Evolutionary conservation across 2,113 vertebrate species (phyloP).

Genomic region (Pogona vitticeps): DNA sequence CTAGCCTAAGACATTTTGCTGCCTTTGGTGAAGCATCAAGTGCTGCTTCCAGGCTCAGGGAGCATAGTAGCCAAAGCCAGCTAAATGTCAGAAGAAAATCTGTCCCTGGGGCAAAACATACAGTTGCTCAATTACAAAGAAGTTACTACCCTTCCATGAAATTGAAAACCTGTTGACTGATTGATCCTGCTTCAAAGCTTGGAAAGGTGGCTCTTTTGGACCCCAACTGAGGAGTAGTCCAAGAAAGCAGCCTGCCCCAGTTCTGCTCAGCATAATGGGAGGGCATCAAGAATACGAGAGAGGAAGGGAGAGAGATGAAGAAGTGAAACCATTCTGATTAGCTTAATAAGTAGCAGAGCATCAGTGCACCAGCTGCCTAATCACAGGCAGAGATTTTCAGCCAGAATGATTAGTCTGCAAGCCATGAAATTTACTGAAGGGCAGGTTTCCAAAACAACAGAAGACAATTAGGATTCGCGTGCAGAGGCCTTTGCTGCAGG

Average conservation of each 20-base stretch:
- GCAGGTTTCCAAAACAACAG: conserved; percentile 10
- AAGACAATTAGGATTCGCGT: conserved; percentile 8
- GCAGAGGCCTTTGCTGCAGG: background rate
- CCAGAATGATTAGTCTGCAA: background rate
- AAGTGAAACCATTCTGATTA: background rate
- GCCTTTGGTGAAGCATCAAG: too few species aligned
- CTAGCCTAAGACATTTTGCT: too few species aligned
- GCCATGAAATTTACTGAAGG: background rate
- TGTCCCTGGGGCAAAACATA: background rate
- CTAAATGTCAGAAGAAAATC: background rate
- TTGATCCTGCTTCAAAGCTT: background rate
- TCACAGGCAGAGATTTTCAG: background rate
- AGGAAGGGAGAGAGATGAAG: background rate
- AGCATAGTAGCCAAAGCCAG: background rate
- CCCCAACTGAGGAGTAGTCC: too few species aligned
- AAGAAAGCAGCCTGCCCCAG: too few species aligned
- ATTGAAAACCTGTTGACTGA: background rate
- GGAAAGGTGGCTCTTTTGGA: too few species aligned
- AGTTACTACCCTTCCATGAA: background rate
- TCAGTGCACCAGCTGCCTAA: background rate
- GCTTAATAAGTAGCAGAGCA: background rate
- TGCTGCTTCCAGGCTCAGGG: background rate
- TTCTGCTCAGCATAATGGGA: background rate
- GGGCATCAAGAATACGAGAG: background rate
- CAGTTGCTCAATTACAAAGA: background rate